Evolutionary conservation across 2,888 invertebrate genomes (phyloP), one percentile per base, ranked within the genome.

Genomic region (Agonopterix heracliana): DNA sequence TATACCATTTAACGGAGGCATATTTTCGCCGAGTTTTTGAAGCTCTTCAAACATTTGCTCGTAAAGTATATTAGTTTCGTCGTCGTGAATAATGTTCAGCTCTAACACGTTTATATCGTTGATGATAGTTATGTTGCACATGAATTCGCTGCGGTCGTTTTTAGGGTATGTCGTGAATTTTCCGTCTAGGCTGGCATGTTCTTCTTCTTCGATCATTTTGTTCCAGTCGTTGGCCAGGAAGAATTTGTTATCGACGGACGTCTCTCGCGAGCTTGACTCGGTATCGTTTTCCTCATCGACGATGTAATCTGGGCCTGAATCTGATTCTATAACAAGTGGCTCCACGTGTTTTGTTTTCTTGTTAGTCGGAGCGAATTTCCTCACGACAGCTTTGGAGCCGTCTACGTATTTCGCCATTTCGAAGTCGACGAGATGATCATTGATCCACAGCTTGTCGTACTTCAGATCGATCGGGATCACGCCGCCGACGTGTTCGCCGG

Each of bases 31-130:
- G n/a, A 78, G 62, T 10, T 64, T 51, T 60, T 91, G 90, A 10
- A 93, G 80, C 13, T 89, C 83, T 11, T 77, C 64, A 50, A 81
- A 86, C 66, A 93, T 69, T 8, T 74, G 63, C 2, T 87, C 64
- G 54, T 91, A 91, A 17, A 77, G 48, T n/a, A 72, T 64, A 45
- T 70, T 71, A 1, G 78, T 79, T 49, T 90, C 87, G 2, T 74
- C 71, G 45, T 79, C 74, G 36, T 72, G 79, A 44, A 88, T 63
- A 7, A 90, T 62, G 38, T 56, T 71, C 12, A 90, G 68, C 53
- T 81, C 75, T 9, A 89, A 56, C 14, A 58, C 66, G 34, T 78
- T 59, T 3, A 64, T 49, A 45, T 78, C 72, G 45, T 79, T 74
- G 34, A 87, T 72, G n/a, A 78, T 50, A n/a, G 69, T 57, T 14